A percentile compares a stretch with the other conserved stretches of the same genome.
Conservation (phyloP, 2,113 vertebrate genomes). For the Oceanodroma tethys region DNA sequence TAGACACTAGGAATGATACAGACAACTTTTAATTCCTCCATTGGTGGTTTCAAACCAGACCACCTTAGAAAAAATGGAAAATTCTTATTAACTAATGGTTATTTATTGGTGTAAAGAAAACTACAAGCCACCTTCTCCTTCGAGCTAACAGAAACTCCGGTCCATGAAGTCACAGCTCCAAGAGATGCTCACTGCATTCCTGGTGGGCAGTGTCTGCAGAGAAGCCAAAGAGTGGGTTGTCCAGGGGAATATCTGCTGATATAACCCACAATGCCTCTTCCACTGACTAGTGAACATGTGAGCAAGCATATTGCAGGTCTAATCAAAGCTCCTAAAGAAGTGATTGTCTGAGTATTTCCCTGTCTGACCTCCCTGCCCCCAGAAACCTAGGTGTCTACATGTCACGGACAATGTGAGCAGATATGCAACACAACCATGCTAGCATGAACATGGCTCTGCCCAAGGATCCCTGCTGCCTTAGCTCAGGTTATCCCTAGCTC, state of each 20-base stretch:
- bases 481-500: neutral
- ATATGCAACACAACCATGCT: no score
- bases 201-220: neutral
- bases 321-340: neutral
- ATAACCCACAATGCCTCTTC: neutral
- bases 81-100: neutral
- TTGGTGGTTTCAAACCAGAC: neutral
- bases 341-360: neutral
- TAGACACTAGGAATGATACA: fast-evolving
- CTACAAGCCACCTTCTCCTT: neutral
- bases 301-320: neutral
- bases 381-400: neutral
- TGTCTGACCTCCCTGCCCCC: neutral
- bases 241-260: neutral
- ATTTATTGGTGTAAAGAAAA: neutral
- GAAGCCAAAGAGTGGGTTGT: neutral
- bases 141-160: neutral
- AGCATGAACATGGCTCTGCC: neutral
- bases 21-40: neutral
- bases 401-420: neutral
- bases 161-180: neutral
- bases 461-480: neutral
- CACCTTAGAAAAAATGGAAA: neutral
- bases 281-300: neutral
- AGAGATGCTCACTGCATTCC: neutral